Percentiles rank a stretch among this genome's conserved stretches.
phyloP scores from a whole-genome alignment of 2,113 vertebrate species.

The Tachysurus vachellii region DNA sequence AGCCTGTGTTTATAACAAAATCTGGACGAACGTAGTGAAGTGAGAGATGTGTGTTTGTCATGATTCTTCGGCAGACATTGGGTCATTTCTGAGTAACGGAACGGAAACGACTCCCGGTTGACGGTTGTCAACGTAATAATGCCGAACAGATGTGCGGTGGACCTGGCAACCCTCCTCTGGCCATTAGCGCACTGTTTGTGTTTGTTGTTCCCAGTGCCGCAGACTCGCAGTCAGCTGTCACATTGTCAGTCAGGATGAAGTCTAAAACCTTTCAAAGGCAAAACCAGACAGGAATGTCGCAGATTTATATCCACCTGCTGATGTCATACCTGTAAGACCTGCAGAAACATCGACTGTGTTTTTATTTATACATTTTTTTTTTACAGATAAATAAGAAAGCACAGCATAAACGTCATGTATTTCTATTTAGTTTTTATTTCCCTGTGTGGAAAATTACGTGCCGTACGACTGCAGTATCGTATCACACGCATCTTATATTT shows the following conservation, averaged over 20 bases:
- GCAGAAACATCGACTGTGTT: not conserved
- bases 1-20: slow-evolving; percentile 51
- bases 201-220: slow-evolving; percentile 1
- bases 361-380: not conserved
- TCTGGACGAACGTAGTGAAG: slow-evolving; percentile 13
- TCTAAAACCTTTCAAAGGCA: not conserved
- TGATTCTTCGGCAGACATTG: not conserved
- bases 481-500: not conserved
- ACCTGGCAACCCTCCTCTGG: slow-evolving; percentile 23
- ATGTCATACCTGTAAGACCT: not conserved
- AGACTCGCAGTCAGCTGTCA: slow-evolving; percentile 15
- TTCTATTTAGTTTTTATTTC: not conserved
- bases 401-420: not conserved
- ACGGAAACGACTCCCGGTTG: slow-evolving; percentile 21
- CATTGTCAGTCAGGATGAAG: slow-evolving; percentile 24
- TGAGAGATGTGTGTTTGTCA: slow-evolving; percentile 6
- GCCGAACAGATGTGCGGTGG: not conserved
- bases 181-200: slow-evolving; percentile 9
- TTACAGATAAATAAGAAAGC: not conserved
- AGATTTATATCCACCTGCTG: not conserved
- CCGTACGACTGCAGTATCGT: not conserved
- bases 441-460: not conserved
- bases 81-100: slow-evolving; percentile 10
- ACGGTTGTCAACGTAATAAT: slow-evolving; percentile 23
- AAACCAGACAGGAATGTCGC: not conserved